These are phyloP conservation scores for Silurus glanis DNA, from an alignment of 2,113 vertebrate genomes.

Conservation along the genomic window DNA sequence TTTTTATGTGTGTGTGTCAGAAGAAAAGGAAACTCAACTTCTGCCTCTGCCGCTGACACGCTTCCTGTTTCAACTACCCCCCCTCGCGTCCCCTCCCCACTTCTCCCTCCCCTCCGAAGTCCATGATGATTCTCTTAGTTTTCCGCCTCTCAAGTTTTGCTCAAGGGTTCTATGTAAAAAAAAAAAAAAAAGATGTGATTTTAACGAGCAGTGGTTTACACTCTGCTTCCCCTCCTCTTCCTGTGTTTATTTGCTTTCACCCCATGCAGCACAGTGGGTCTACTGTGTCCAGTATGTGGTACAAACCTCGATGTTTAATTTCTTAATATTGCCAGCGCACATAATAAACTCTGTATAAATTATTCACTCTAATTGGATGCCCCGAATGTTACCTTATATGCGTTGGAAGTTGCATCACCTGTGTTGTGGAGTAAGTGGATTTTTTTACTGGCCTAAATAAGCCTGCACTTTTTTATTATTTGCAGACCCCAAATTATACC, in stretches of 20 bases:
- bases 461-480: not conserved
- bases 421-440: conserved; percentile 13
- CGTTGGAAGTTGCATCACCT: conserved; percentile 34
- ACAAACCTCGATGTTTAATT: conserved; percentile 1
- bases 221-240: not conserved
- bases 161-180: conserved; percentile 55
- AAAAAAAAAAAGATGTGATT: conserved; percentile 29
- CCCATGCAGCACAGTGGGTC: conserved; percentile 26
- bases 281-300: conserved; percentile 1
- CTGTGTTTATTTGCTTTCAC: conserved; percentile 35
- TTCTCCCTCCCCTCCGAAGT: not conserved
- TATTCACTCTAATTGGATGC: conserved; percentile 25
- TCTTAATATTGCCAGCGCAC: conserved; percentile 12
- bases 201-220: conserved; percentile 50
- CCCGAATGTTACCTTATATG: not conserved
- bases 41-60: conserved; percentile 57
- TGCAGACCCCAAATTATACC: not conserved
- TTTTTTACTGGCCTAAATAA: conserved; percentile 1
- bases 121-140: conserved; percentile 45
- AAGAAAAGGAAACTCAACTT: conserved; percentile 56
- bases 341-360: conserved; percentile 22
- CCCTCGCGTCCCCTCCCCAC: not conserved
- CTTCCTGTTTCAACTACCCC: conserved; percentile 52
- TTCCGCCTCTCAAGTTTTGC: conserved; percentile 41
- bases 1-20: conserved; percentile 52